Percentiles rank a stretch among this genome's conserved stretches.
phyloP scores from a whole-genome alignment of 2,888 invertebrate species.

The Phorcus lineatus region DNA sequence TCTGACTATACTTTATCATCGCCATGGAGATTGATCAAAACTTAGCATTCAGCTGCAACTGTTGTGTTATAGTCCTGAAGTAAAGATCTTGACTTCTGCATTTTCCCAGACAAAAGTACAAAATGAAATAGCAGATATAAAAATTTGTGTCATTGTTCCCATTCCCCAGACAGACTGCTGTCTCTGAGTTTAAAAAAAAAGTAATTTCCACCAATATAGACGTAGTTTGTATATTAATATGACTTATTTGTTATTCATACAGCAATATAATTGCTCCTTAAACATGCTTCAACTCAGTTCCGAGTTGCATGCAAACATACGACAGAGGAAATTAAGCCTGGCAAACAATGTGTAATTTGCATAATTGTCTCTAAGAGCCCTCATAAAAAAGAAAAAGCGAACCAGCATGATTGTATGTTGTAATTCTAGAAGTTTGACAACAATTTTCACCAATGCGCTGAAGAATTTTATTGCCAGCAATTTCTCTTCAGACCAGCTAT shows the following conservation, averaged over 20 bases:
- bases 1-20: too few species aligned
- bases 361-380: constrained; percentile 3
- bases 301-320: constrained; percentile 19
- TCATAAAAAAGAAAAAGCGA: constrained; percentile 1
- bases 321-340: constrained; percentile 16
- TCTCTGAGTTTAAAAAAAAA: background rate
- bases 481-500: background rate
- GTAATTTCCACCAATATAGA: background rate
- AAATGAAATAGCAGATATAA: too few species aligned
- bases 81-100: too few species aligned
- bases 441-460: constrained; percentile 13
- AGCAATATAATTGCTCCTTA: constrained; percentile 11
- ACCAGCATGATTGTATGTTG: background rate
- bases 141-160: background rate
- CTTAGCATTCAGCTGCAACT: too few species aligned
- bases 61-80: too few species aligned
- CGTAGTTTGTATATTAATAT: constrained; percentile 6
- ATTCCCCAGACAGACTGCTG: background rate
- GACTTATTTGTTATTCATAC: constrained; percentile 11
- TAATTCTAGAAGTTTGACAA: constrained; percentile 21
- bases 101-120: too few species aligned
- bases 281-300: constrained; percentile 8
- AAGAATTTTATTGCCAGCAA: background rate
- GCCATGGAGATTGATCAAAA: too few species aligned
- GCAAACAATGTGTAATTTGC: constrained; percentile 24